Conservation (phyloP, 2,113 vertebrate species). For the Megaceryle torquata region DNA sequence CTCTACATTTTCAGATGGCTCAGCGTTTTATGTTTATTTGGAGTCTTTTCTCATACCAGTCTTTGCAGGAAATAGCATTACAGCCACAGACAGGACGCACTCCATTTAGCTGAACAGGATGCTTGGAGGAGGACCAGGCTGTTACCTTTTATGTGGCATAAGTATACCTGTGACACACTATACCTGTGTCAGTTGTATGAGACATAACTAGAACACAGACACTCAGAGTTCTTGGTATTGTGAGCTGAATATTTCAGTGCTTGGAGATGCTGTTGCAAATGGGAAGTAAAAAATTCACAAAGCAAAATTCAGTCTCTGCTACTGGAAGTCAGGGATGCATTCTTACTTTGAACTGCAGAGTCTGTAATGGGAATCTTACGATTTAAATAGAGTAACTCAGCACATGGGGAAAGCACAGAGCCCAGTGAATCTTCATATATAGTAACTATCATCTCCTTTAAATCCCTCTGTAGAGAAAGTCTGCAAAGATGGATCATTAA, state of each 20-base stretch:
- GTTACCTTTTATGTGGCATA: background rate
- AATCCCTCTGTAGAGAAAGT: background rate
- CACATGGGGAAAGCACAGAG: background rate
- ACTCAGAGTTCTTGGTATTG: background rate
- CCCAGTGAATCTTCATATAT: background rate
- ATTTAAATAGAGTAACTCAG: background rate
- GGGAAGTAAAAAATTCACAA: background rate
- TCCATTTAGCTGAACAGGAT: background rate
- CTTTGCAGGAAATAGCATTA: background rate
- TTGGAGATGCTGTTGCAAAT: background rate
- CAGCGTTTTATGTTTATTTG: background rate
- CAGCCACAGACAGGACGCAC: background rate
- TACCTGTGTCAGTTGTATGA: background rate
- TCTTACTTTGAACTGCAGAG: background rate
- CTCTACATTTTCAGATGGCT: background rate
- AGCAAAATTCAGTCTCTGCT: background rate
- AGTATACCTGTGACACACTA: too few species aligned
- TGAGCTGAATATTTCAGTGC: background rate
- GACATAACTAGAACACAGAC: background rate
- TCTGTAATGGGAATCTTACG: background rate
- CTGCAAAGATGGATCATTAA: background rate
- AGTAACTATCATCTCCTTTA: background rate
- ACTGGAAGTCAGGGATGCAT: background rate
- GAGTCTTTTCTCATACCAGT: background rate
- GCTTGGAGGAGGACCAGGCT: background rate